Percentiles rank a stretch among this genome's conserved stretches.
These are phyloP conservation scores for Palythoa caribaeorum DNA, from an alignment of 92 coral and sea anemone genomes.

Conservation along the genomic window DNA sequence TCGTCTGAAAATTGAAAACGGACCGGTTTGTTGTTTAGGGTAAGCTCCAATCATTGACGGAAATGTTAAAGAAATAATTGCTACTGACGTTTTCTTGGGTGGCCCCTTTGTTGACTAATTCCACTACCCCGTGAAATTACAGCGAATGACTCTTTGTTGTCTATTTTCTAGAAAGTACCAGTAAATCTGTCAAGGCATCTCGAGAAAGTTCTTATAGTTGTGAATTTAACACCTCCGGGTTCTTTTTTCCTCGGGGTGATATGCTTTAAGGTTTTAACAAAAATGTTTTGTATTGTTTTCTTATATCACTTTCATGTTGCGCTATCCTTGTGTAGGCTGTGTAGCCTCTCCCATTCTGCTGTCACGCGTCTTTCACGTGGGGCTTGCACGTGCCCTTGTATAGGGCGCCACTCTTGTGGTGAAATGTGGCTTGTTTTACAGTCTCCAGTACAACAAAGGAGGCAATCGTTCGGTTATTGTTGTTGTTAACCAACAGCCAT, in stretches of 20 bases:
- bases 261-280: not conserved
- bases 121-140: too few relatives aligned
- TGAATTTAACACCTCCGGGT: not conserved
- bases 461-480: constrained; percentile 4
- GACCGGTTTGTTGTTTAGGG: too few relatives aligned
- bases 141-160: too few relatives aligned
- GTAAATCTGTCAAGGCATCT: not conserved
- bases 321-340: constrained; percentile 2
- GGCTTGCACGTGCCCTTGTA: not conserved
- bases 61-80: too few relatives aligned
- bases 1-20: too few relatives aligned
- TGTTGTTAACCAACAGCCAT: not conserved
- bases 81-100: too few relatives aligned
- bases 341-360: not conserved
- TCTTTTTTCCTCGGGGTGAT: not conserved
- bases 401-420: constrained; percentile 28
- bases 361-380: not conserved
- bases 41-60: too few relatives aligned
- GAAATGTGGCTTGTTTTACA: not conserved
- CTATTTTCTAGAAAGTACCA: too few relatives aligned
- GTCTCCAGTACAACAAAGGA: constrained; percentile 15
- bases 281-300: not conserved
- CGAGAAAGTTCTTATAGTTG: not conserved
- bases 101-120: too few relatives aligned
- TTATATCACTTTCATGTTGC: not conserved